Percentiles rank a stretch among this genome's conserved stretches.
phyloP scores from a whole-genome alignment of 2,888 invertebrate genomes.

The Hypsopygia costalis region DNA sequence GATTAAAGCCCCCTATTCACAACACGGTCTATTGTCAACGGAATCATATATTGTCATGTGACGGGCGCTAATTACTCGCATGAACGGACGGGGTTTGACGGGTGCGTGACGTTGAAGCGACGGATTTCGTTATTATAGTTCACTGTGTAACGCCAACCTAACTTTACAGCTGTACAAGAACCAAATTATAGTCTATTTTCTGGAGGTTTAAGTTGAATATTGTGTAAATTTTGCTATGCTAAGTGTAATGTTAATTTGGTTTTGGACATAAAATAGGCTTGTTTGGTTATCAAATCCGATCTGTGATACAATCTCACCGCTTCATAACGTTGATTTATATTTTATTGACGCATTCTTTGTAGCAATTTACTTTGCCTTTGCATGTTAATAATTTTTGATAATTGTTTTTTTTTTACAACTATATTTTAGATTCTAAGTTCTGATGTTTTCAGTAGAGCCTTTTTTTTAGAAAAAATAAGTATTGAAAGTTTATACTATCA shows the following conservation, averaged over 20 bases:
- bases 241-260: neutral
- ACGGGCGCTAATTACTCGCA: slow-evolving; percentile 59
- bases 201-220: neutral
- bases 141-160: slow-evolving; percentile 20
- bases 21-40: slow-evolving; percentile 46
- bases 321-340: slow-evolving; percentile 38
- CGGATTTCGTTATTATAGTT: slow-evolving; percentile 13
- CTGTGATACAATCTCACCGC: slow-evolving; percentile 35
- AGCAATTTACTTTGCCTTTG: slow-evolving; percentile 13
- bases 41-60: slow-evolving; percentile 44
- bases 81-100: slow-evolving; percentile 52
- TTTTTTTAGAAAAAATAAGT: too few relatives aligned
- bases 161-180: slow-evolving; percentile 12
- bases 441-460: too few relatives aligned
- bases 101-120: slow-evolving; percentile 27
- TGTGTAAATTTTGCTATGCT: neutral
- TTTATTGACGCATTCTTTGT: slow-evolving; percentile 26
- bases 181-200: neutral
- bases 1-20: slow-evolving; percentile 46
- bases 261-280: slow-evolving; percentile 15
- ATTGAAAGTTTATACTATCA: too few relatives aligned
- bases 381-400: slow-evolving; percentile 6
- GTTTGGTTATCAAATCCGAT: slow-evolving; percentile 29
- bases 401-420: neutral
- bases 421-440: too few relatives aligned